Percentiles rank a stretch among this genome's conserved stretches.
Evolutionary conservation across 1,140 invertebrate species (phyloP).

Genomic region (Hestina assimilis): DNA sequence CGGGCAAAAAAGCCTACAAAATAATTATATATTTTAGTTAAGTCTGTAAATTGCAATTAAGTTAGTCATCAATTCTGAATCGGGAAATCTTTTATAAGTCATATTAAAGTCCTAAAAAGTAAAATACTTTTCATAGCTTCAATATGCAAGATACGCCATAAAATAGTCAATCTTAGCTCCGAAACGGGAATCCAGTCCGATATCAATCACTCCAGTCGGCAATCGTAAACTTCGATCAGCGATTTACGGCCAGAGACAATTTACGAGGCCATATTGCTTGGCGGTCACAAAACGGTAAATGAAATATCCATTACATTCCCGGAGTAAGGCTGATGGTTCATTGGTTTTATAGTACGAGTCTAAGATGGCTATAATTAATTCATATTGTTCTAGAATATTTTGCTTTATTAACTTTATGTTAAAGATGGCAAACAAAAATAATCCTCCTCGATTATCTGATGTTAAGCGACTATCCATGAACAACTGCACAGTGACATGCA

Average conservation of each 20-base stretch:
- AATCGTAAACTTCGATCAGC: constrained; percentile 38
- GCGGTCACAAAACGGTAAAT: not conserved
- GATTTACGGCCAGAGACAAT: constrained; percentile 39
- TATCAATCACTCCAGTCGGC: constrained; percentile 36
- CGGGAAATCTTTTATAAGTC: too few relatives aligned
- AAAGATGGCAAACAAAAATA: too few relatives aligned
- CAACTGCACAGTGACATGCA: too few relatives aligned
- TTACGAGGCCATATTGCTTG: constrained; percentile 27
- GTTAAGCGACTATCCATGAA: too few relatives aligned
- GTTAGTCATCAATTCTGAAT: too few relatives aligned
- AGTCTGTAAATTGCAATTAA: too few relatives aligned
- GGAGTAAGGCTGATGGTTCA: not conserved
- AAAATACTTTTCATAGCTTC: not conserved
- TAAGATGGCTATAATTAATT: not conserved
- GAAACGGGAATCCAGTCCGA: constrained; percentile 17
- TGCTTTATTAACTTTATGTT: too few relatives aligned
- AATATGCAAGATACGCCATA: not conserved
- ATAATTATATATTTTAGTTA: too few relatives aligned
- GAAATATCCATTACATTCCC: not conserved
- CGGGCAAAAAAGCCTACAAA: too few relatives aligned
- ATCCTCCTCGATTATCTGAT: too few relatives aligned
- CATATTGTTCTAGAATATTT: too few relatives aligned
- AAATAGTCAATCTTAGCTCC: constrained; percentile 4
- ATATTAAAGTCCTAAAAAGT: not conserved
- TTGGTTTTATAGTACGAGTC: not conserved